Percentiles rank a stretch among this genome's conserved stretches.
These are phyloP conservation scores for Steatocranus sp. DNA, from an alignment of 2,797 vertebrate species.

Conservation along the genomic window DNA sequence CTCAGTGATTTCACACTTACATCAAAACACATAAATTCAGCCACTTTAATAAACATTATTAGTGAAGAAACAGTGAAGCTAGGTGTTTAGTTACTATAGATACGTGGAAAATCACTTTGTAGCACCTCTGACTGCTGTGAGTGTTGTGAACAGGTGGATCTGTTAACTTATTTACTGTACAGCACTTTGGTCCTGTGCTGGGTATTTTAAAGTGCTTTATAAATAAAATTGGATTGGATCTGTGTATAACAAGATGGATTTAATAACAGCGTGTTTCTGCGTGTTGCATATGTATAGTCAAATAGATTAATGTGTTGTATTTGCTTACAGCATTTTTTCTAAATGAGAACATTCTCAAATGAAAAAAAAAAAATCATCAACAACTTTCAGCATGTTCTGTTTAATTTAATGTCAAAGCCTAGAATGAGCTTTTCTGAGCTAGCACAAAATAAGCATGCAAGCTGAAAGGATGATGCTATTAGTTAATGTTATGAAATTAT, in stretches of 20 bases:
- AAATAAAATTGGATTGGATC: background rate
- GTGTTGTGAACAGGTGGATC: background rate
- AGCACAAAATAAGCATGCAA: background rate
- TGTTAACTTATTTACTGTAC: background rate
- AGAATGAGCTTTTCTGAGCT: background rate
- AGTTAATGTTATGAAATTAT: slow-evolving; percentile 3
- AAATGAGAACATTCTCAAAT: background rate
- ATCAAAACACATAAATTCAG: background rate
- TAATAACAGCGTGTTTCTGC: background rate
- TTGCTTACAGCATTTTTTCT: background rate
- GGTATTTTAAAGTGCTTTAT: background rate
- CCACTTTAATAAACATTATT: background rate
- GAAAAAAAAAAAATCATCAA: background rate
- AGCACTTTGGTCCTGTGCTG: background rate
- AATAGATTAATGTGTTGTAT: background rate
- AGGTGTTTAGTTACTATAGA: background rate
- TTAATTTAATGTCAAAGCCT: background rate
- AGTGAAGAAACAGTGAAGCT: background rate
- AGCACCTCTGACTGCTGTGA: background rate
- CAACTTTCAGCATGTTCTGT: background rate
- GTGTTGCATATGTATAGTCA: background rate
- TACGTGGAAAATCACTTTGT: background rate
- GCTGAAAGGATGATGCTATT: slow-evolving; percentile 7
- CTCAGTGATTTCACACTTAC: background rate
- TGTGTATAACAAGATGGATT: background rate